Evolutionary conservation across 2,797 vertebrate species (phyloP).

Genomic region (Lepidocolaptes lacrymiger): DNA sequence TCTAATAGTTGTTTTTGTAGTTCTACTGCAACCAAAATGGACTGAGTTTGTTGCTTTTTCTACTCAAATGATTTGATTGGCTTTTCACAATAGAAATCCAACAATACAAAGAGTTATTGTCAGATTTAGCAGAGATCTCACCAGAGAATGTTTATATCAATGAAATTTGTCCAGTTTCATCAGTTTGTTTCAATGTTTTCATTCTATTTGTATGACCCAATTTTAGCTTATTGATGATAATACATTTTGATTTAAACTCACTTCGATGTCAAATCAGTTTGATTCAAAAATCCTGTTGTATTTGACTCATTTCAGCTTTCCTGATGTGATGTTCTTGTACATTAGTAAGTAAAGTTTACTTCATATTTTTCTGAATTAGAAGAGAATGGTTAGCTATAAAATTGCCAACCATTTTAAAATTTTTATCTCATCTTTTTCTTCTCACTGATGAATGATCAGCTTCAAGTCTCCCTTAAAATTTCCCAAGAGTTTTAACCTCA

Average conservation of each 20-base stretch:
- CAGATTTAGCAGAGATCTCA: slow-evolving; percentile 43
- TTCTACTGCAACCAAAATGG: background rate
- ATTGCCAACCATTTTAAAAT: background rate
- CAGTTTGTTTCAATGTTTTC: slow-evolving; percentile 28
- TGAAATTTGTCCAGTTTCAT: slow-evolving; percentile 61
- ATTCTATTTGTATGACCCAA: slow-evolving; percentile 64
- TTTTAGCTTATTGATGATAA: slow-evolving; percentile 66
- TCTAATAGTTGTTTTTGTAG: background rate
- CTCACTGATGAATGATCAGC: background rate
- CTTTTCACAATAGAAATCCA: background rate
- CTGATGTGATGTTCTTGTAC: slow-evolving; percentile 30
- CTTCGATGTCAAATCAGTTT: slow-evolving; percentile 64
- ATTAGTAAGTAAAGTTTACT: slow-evolving; percentile 2
- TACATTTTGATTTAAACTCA: slow-evolving; percentile 66
- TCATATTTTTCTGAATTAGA: background rate
- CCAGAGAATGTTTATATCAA: slow-evolving; percentile 34
- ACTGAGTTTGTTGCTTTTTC: background rate
- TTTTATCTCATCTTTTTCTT: background rate
- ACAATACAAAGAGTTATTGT: slow-evolving; percentile 29
- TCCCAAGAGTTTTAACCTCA: background rate
- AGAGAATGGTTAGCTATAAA: background rate
- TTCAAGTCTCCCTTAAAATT: background rate
- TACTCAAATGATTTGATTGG: background rate
- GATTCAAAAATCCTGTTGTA: slow-evolving; percentile 66
- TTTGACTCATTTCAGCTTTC: slow-evolving; percentile 63